Conservation (phyloP, 2,113 vertebrate genomes). For the Uropsilus gracilis region DNA sequence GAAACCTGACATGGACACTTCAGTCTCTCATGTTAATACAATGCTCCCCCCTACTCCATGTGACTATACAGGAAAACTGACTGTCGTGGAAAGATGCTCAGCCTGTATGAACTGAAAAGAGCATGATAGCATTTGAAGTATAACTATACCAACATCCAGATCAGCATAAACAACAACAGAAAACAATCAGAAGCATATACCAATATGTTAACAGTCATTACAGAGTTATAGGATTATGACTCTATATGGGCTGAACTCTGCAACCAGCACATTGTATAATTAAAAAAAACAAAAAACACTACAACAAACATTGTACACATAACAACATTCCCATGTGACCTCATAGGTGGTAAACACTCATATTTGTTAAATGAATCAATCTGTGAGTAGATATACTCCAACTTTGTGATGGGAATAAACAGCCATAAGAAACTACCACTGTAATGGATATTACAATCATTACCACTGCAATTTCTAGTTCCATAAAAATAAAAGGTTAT, state of each 20-base stretch:
- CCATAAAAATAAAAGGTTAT: neutral
- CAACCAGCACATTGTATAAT: neutral
- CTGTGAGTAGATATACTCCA: neutral
- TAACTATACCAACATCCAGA: neutral
- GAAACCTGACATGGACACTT: neutral
- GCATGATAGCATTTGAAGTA: neutral
- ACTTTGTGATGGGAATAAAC: neutral
- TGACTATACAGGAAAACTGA: neutral
- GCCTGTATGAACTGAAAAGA: neutral
- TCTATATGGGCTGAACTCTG: slow-evolving; percentile 31
- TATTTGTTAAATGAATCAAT: slow-evolving; percentile 25
- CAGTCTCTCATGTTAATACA: neutral
- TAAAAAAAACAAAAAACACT: neutral
- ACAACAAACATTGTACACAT: neutral
- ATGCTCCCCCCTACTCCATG: neutral
- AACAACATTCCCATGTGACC: neutral
- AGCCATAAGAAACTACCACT: neutral
- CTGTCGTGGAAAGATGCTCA: neutral
- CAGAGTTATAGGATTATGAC: neutral
- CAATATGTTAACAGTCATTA: neutral
- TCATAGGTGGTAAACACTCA: neutral
- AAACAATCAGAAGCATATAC: neutral
- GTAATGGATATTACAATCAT: neutral
- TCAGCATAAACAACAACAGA: neutral
- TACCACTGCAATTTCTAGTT: no score